Evolutionary conservation across 2,797 vertebrate genomes (phyloP), one percentile per base, ranked within the genome.

Genomic region (Gypaetus barbatus): DNA sequence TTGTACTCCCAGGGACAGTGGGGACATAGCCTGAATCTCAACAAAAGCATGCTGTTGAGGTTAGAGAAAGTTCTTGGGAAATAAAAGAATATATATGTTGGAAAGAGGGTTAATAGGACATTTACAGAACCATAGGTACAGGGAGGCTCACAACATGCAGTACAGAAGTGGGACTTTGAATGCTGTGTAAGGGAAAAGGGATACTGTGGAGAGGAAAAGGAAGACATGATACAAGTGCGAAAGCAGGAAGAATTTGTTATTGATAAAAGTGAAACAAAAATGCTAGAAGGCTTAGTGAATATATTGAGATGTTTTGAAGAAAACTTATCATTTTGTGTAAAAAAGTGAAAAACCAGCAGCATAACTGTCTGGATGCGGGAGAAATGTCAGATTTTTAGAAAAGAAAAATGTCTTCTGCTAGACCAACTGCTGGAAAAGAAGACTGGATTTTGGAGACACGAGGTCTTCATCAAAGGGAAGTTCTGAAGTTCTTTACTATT

Each of bases 111-210:
- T 54, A 58, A 41, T 33, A 18, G 39, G 23, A 39, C 9, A 27
- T 90, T 41, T 81, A 27, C 4, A 39, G 21, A 89, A 52, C 11
- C 0, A 0, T 25, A 19, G 9, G 1, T n/a, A 33, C 27, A 64
- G 33, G 9, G 33, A 82, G 11, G 13, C 15, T 91, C 9, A 37
- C 28, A 76, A 35, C 25, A 43, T 21, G 11, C 10, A 46, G 16
- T 41, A 70, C 66, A 75, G 56, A 86, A 83, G 3, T 3, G 2
- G 17, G 41, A 52, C 35, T 68, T 31, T 5, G 27, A 57, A 37
- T 6, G 13, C 28, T 49, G 31, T 1, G 1, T 33, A 24, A 68
- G 21, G 56, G 21, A 71, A 28, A 75, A 65, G 3, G 0, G 2
- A 7, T 78, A 48, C 1, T 41, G n/a, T 44, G 19, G 5, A 11